Percentiles rank a stretch among this genome's conserved stretches.
Conservation (phyloP, 2,113 vertebrate genomes). For the Sebastes schlegelii region DNA sequence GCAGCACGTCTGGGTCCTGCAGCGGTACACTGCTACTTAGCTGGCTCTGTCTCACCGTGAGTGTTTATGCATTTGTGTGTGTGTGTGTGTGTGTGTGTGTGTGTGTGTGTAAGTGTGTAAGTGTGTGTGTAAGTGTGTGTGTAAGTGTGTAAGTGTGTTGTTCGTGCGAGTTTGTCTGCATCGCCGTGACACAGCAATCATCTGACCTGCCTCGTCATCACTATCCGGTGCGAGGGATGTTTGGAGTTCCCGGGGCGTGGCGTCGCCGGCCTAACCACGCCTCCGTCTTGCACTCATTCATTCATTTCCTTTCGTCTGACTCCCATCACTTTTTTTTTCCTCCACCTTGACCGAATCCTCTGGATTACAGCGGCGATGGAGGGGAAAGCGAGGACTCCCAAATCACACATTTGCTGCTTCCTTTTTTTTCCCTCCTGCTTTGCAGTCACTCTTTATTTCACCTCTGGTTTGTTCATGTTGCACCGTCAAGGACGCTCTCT, state of each 20-base stretch:
- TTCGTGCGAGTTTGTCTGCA: slow-evolving; percentile 66
- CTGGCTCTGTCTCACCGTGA: slow-evolving; percentile 45
- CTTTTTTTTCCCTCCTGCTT: not conserved
- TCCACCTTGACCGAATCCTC: slow-evolving; percentile 8
- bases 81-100: slow-evolving; percentile 18
- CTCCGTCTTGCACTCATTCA: slow-evolving; percentile 50
- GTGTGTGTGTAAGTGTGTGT: slow-evolving; percentile 38
- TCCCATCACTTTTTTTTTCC: not conserved
- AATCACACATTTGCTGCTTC: not conserved
- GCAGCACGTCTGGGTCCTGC: slow-evolving; percentile 75
- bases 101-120: slow-evolving; percentile 23
- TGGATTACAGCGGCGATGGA: slow-evolving; percentile 30
- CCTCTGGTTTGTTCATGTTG: not conserved
- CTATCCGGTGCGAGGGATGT: slow-evolving; percentile 75
- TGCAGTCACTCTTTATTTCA: not conserved
- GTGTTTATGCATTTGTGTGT: slow-evolving; percentile 28
- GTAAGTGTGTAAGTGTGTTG: slow-evolving; percentile 31
- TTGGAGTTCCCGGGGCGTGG: slow-evolving; percentile 81
- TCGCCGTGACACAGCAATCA: slow-evolving; percentile 91
- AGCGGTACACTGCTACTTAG: slow-evolving; percentile 53
- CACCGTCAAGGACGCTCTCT: not conserved
- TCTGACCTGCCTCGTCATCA: slow-evolving; percentile 89
- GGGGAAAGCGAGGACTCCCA: not conserved
- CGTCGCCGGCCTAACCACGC: slow-evolving; percentile 76
- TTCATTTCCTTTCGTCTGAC: slow-evolving; percentile 22